These are phyloP conservation scores for Aldrovandia affinis DNA, from an alignment of 2,797 vertebrate species.

Conservation along the genomic window DNA sequence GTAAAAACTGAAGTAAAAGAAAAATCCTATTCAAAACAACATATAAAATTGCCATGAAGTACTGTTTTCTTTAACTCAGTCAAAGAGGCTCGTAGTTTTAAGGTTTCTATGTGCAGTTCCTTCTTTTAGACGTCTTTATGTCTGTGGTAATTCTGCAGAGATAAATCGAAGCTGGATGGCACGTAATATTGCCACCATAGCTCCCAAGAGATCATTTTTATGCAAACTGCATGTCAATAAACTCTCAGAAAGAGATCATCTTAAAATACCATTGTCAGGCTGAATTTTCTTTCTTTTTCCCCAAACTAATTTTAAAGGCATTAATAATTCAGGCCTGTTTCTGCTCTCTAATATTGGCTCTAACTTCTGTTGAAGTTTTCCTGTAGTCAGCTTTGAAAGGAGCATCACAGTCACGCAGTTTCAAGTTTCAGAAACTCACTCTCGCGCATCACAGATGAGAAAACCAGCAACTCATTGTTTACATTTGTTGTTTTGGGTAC, in stretches of 20 bases:
- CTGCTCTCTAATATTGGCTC: conserved; percentile 53
- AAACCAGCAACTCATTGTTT: not conserved
- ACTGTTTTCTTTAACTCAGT: not conserved
- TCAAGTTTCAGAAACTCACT: not conserved
- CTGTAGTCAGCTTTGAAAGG: conserved; percentile 46
- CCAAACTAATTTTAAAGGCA: conserved; percentile 51
- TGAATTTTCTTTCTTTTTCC: conserved; percentile 47
- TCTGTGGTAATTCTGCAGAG: conserved; percentile 2
- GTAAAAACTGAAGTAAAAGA: not conserved
- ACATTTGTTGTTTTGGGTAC: not conserved
- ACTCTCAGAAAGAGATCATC: conserved; percentile 38
- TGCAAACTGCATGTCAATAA: conserved; percentile 64
- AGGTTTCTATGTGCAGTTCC: not conserved
- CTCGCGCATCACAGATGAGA: not conserved
- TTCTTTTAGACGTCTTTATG: not conserved
- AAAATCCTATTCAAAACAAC: not conserved
- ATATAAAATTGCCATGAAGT: not conserved
- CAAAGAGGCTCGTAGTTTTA: too few species aligned
- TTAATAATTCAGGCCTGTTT: conserved; percentile 56
- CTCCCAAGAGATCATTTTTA: conserved; percentile 50
- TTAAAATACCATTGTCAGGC: conserved; percentile 38
- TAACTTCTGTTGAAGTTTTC: conserved; percentile 25
- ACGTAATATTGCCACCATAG: not conserved
- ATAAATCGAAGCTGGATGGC: not conserved
- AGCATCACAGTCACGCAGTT: conserved; percentile 38